Conservation (phyloP, 2,888 invertebrate species). For the Tuberolachnus salignus region DNA sequence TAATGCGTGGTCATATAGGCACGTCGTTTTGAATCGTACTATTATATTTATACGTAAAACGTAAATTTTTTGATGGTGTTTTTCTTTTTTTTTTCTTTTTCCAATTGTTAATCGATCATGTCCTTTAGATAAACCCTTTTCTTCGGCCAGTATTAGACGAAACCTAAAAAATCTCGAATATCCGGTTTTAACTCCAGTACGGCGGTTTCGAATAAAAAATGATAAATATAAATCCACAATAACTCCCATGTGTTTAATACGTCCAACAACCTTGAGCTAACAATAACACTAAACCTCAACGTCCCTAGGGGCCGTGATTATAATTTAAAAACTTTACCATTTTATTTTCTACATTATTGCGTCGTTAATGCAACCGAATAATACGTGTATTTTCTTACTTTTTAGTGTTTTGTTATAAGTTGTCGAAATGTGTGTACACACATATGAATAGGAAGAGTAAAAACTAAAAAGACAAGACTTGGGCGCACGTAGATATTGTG, state of each 20-base stretch:
- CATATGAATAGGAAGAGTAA: too few relatives aligned
- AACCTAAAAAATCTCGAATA: conserved; percentile 27
- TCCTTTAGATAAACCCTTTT: conserved; percentile 30
- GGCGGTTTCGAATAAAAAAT: conserved; percentile 2
- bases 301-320: conserved; percentile 18
- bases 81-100: background rate
- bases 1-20: too few relatives aligned
- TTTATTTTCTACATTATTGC: background rate
- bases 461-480: too few relatives aligned
- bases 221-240: conserved; percentile 18
- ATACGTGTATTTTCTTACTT: background rate
- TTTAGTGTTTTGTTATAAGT: background rate
- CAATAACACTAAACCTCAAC: background rate
- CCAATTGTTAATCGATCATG: conserved; percentile 42
- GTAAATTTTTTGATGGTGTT: background rate
- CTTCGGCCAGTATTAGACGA: conserved; percentile 1
- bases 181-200: conserved; percentile 14
- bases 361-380: background rate
- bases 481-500: too few relatives aligned
- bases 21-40: too few relatives aligned
- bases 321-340: conserved; percentile 15
- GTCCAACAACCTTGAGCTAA: background rate
- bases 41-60: too few relatives aligned
- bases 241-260: background rate
- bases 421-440: background rate